These are phyloP conservation scores for Siniperca chuatsi DNA, from an alignment of 2,113 vertebrate genomes.

Conservation along the genomic window DNA sequence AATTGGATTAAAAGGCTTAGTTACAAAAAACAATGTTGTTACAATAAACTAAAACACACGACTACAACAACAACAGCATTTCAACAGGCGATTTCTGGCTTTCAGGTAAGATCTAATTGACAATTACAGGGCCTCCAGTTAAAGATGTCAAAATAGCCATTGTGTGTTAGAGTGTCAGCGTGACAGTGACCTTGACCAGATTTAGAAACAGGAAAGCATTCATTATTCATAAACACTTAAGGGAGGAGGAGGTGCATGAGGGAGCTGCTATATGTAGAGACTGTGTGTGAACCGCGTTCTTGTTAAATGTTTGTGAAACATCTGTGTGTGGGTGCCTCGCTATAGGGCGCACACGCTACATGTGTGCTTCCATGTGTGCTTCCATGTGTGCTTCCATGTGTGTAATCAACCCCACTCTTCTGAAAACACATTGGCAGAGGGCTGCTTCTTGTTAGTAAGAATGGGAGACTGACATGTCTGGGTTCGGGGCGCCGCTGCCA, in stretches of 20 bases:
- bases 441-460: conserved; percentile 48
- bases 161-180: not conserved
- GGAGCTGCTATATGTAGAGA: not conserved
- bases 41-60: not conserved
- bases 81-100: not conserved
- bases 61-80: not conserved
- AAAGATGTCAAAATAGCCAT: conserved; percentile 38
- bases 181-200: conserved; percentile 40
- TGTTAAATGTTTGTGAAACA: conserved; percentile 13
- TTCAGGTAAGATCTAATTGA: conserved; percentile 4
- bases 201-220: not conserved
- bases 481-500: conserved; percentile 45
- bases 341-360: not conserved
- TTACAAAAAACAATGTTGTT: not conserved
- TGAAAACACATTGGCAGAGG: conserved; percentile 41
- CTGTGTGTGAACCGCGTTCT: not conserved
- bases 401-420: conserved; percentile 13
- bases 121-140: not conserved
- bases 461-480: conserved; percentile 52
- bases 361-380: not conserved
- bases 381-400: not conserved
- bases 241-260: not conserved
- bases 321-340: not conserved
- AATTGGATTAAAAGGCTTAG: not conserved
- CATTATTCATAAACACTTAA: conserved; percentile 36